These are phyloP conservation scores for Oncorhynchus nerka DNA, from an alignment of 2,113 vertebrate species.

Conservation along the genomic window DNA sequence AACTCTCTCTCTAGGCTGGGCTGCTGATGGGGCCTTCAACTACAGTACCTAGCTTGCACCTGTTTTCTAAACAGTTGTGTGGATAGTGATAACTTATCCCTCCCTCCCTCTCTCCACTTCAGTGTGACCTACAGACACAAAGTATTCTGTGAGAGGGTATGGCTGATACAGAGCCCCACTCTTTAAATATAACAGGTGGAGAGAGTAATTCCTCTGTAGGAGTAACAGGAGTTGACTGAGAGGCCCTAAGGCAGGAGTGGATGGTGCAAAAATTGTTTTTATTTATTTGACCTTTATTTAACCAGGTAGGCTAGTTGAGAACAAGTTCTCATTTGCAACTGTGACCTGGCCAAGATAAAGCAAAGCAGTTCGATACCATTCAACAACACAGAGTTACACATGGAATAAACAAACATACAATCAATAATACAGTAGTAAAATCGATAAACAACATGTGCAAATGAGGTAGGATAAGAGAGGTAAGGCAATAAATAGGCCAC, in stretches of 20 bases:
- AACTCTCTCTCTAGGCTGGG: neutral
- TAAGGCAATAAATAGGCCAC: no score
- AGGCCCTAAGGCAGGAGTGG: constrained; percentile 7
- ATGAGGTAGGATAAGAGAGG: no score
- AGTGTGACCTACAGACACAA: constrained; percentile 17
- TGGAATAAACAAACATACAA: no score
- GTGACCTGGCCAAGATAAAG: no score
- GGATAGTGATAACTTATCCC: neutral
- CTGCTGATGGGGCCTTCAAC: neutral
- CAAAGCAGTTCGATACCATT: no score
- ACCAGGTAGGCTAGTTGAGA: no score
- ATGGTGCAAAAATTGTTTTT: neutral
- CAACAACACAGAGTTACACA: no score
- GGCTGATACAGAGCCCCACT: constrained; percentile 22
- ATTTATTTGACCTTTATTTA: no score
- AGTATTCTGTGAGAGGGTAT: constrained; percentile 17
- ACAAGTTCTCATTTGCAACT: no score
- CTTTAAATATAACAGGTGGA: constrained; percentile 51
- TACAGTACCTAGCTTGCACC: neutral
- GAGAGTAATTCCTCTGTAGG: constrained; percentile 29
- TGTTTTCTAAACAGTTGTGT: constrained; percentile 26
- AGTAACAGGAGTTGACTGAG: no score
- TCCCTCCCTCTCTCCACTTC: constrained; percentile 1
- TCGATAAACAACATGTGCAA: no score
- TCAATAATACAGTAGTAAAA: no score